Percentiles rank a stretch among this genome's conserved stretches.
Evolutionary conservation across 2,888 invertebrate genomes (phyloP).

Genomic region (Parnassius glacialis): DNA sequence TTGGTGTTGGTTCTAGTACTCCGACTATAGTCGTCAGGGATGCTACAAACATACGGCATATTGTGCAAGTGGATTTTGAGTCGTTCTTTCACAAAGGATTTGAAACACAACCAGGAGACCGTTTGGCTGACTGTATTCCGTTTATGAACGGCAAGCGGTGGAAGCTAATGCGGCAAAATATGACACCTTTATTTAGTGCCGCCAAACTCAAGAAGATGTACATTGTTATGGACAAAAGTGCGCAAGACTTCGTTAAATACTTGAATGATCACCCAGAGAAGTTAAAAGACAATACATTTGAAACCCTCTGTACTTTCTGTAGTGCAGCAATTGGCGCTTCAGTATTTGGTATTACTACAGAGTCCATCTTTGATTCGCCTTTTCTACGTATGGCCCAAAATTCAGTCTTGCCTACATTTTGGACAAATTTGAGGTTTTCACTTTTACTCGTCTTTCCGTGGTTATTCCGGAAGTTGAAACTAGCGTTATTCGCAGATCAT

Average conservation of each 20-base stretch:
- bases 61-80: slow-evolving; percentile 31
- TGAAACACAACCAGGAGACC: slow-evolving; percentile 3
- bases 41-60: slow-evolving; percentile 34
- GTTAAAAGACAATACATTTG: slow-evolving; percentile 31
- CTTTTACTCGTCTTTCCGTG: slow-evolving; percentile 28
- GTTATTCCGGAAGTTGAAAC: slow-evolving; percentile 36
- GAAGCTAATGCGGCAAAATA: slow-evolving; percentile 44
- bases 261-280: slow-evolving; percentile 39
- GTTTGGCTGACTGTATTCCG: slow-evolving; percentile 35
- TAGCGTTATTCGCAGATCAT: slow-evolving; percentile 38
- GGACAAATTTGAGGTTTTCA: slow-evolving; percentile 33
- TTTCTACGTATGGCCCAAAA: slow-evolving; percentile 37
- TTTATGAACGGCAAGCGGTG: slow-evolving; percentile 40
- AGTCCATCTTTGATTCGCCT: slow-evolving; percentile 34
- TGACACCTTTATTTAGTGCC: slow-evolving; percentile 47
- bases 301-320: slow-evolving; percentile 34
- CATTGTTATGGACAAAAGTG: slow-evolving; percentile 42
- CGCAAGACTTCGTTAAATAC: slow-evolving; percentile 36
- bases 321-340: slow-evolving; percentile 43
- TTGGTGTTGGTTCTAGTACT: slow-evolving; percentile 42
- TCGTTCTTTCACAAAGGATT: slow-evolving; percentile 38
- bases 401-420: slow-evolving; percentile 27
- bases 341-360: slow-evolving; percentile 34
- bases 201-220: slow-evolving; percentile 49
- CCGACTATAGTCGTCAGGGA: slow-evolving; percentile 38